Evolutionary conservation across 2,888 invertebrate genomes (phyloP), one percentile per base, ranked within the genome.

Genomic region (Peribatodes rhomboidaria): DNA sequence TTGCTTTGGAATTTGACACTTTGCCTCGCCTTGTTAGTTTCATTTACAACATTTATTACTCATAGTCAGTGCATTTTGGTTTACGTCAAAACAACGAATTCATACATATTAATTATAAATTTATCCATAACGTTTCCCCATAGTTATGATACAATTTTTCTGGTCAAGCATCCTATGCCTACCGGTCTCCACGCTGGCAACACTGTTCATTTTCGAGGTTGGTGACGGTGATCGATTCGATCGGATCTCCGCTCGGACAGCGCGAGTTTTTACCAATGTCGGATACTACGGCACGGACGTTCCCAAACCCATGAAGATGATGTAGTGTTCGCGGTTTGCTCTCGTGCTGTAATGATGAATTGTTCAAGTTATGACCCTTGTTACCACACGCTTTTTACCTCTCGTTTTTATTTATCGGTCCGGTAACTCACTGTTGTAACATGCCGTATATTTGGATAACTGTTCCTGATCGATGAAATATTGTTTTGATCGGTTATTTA

Each of bases 191-290:
- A 14, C 1, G 46, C 27, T 58, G 60, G 61, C 58, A 46, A 56
- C 52, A 46, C 55, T 18, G 31, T 87, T 90, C 87, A 88, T 90
- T 89, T 90, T 85, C 85, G 83, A 35, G 87, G 81, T 84, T 88
- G 83, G 35, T 88, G 92, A 92, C 91, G 88, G 88, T 91, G 92
- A 93, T 93, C 84, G 92, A 92, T 92, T 87, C 79, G 86, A 88
- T 90, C 82, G 82, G 82, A 87, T 89, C 88, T 87, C 76, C 84
- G 82, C 84, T 85, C 75, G 72, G 90, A 92, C 90, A 86, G 85
- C 80, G 78, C 78, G 75, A 82, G 83, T 86, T 87, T 87, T 86
- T 86, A 84, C 83, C 82, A 78, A 78, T 76, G 73, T 71, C 73
- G 70, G 63, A 73, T 71, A 69, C 73, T 69, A 65, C 69, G 59